These are phyloP conservation scores for Ephialtes manifestator DNA, from an alignment of 2,888 invertebrate genomes.

Conservation along the genomic window DNA sequence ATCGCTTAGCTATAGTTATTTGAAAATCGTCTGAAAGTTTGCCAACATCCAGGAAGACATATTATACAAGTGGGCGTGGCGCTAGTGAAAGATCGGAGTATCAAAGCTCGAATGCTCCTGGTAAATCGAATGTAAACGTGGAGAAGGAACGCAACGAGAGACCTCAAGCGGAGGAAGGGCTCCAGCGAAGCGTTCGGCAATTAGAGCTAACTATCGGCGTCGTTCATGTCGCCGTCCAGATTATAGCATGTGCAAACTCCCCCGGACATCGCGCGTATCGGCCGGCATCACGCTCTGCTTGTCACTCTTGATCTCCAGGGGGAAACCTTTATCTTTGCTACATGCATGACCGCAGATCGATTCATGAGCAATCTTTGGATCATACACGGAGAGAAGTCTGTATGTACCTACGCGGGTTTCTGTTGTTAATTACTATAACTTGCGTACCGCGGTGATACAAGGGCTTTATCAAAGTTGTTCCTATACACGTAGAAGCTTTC, in stretches of 20 bases:
- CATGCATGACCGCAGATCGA: slow-evolving; percentile 45
- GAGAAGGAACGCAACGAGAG: slow-evolving; percentile 39
- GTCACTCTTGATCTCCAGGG: slow-evolving; percentile 40
- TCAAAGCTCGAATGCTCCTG: background rate
- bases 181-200: slow-evolving; percentile 74
- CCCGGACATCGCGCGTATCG: slow-evolving; percentile 28
- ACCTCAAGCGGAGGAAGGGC: slow-evolving; percentile 71
- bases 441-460: too few relatives aligned
- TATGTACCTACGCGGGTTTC: too few relatives aligned
- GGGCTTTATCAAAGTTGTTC: too few relatives aligned
- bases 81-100: slow-evolving; percentile 33
- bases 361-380: slow-evolving; percentile 39
- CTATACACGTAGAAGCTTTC: too few relatives aligned
- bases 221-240: slow-evolving; percentile 48
- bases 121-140: slow-evolving; percentile 60
- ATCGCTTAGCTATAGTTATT: background rate
- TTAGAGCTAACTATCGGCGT: slow-evolving; percentile 69
- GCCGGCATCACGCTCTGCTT: slow-evolving; percentile 71
- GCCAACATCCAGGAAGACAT: background rate
- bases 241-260: slow-evolving; percentile 39
- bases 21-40: slow-evolving; percentile 13
- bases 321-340: slow-evolving; percentile 28
- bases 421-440: too few relatives aligned
- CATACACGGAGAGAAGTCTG: too few relatives aligned
- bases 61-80: slow-evolving; percentile 25